Base-by-base conservation (phyloP, 2,113 vertebrate genomes). In the Ochotona curzoniae region DNA sequence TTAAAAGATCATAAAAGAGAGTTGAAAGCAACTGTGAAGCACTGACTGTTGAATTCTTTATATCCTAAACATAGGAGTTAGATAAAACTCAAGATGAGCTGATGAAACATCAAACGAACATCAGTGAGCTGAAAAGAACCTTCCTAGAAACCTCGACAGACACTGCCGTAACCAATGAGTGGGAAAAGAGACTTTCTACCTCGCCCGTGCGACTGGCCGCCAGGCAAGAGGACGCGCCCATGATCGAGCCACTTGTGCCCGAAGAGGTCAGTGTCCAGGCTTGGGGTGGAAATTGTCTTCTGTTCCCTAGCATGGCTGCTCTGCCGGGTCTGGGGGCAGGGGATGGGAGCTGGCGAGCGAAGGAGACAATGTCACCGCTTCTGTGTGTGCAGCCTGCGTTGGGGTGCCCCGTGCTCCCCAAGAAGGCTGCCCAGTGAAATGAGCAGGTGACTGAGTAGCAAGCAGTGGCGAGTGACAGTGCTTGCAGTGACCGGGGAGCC, bases 51-150 rank as follows among this genome's bases (percentile, higher is more conserved):
- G 96, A 74, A 73, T 97, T 97, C 96, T 97, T 88, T 93, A 49
- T 96, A 89, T 96, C 92, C 96, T 97, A 89, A 95, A 91, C 93
- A 63, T 95, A 98, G 98, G 98, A 98, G 87, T 97, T 98, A 98
- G 98, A 98, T 60, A 98, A 98, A 97, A 98, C 98, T 79, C 98
- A 98, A 57, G 98, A 98, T 69, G 99, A 99, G 92, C 96, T 99
- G 96, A 97, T 98, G 98, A 99, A 99, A 97, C 99, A 99, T 96
- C 99, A 99, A 91, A 99, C 98, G 88, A 99, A 99, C 98, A 99
- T 99, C 97, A 99, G 98, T 61, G 98, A 99, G 96, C 98, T 99
- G 98, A 99, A 99, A 98, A 98, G 99, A 96, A 99, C 98, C 96
- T 99, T 99, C 98, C 98, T 99, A 98, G 98, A 99, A 98, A 99